Evolutionary conservation across 2,888 invertebrate genomes (phyloP).

Genomic region (Furcula furcula): DNA sequence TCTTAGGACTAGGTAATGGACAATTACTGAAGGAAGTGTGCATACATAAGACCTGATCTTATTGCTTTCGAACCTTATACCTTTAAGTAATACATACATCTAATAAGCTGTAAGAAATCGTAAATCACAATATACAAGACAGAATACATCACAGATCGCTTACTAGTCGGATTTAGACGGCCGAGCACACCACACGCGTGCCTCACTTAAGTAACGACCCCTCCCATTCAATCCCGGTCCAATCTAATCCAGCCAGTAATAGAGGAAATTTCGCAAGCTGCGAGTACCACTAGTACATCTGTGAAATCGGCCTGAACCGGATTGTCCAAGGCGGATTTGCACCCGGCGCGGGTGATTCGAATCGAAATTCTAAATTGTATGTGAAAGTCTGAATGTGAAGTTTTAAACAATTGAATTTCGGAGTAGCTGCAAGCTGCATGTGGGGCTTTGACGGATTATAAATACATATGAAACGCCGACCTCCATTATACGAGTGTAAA

Average conservation of each 20-base stretch:
- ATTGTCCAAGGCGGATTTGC: slow-evolving; percentile 27
- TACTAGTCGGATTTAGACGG: neutral
- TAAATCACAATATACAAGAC: too few species aligned
- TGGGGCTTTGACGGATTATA: too few species aligned
- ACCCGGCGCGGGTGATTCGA: slow-evolving; percentile 11
- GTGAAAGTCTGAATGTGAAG: slow-evolving; percentile 24
- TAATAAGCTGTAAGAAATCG: too few species aligned
- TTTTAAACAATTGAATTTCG: slow-evolving; percentile 9
- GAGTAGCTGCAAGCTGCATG: too few species aligned
- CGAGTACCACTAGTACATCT: slow-evolving; percentile 9
- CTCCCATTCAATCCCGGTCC: neutral
- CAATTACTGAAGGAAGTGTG: too few species aligned
- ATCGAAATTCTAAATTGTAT: slow-evolving; percentile 24
- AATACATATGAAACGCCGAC: too few species aligned
- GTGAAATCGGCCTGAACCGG: slow-evolving; percentile 28
- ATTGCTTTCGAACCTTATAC: too few species aligned
- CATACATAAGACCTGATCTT: too few species aligned
- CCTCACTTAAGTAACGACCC: neutral
- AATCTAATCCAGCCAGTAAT: slow-evolving; percentile 6
- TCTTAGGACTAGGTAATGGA: too few species aligned
- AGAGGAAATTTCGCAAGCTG: slow-evolving; percentile 9
- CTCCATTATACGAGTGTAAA: too few species aligned
- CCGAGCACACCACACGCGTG: neutral
- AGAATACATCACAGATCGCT: neutral
- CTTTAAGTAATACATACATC: too few species aligned